Percentiles rank a stretch among this genome's conserved stretches.
phyloP scores from a whole-genome alignment of 92 coral and sea anemone species.

The Diadumene lineata region DNA sequence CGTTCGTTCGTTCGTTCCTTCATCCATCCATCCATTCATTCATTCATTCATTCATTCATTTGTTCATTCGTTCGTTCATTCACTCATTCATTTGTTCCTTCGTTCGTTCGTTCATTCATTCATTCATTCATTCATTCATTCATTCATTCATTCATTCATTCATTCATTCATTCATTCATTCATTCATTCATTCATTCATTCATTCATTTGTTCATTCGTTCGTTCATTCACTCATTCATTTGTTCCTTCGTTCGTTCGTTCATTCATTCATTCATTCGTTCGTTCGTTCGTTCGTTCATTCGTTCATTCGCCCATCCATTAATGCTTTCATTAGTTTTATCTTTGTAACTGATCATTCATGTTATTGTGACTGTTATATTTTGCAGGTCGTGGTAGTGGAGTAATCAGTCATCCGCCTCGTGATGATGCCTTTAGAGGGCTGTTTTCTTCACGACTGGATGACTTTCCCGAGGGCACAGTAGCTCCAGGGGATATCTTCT shows the following conservation, averaged over 20 bases:
- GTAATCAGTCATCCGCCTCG: conserved; percentile 55
- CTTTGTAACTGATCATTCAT: too few relatives aligned
- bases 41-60: background rate
- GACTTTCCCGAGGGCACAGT: conserved; percentile 91
- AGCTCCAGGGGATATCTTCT: conserved; percentile 90
- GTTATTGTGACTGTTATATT: background rate
- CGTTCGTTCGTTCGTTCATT: background rate
- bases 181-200: background rate
- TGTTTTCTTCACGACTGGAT: conserved; percentile 78
- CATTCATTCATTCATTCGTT: background rate
- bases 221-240: background rate
- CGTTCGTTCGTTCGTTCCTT: background rate
- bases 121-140: background rate
- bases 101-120: background rate
- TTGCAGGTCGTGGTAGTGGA: conserved; percentile 64
- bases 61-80: background rate
- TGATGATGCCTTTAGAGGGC: conserved; percentile 81
- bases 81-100: background rate
- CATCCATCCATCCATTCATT: background rate
- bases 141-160: background rate
- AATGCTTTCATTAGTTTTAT: too few relatives aligned
- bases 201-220: background rate
- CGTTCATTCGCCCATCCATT: background rate
- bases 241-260: background rate
- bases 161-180: background rate